Percentiles rank a stretch among this genome's conserved stretches.
phyloP scores from a whole-genome alignment of 2,113 vertebrate species.

The Verasper variegatus region DNA sequence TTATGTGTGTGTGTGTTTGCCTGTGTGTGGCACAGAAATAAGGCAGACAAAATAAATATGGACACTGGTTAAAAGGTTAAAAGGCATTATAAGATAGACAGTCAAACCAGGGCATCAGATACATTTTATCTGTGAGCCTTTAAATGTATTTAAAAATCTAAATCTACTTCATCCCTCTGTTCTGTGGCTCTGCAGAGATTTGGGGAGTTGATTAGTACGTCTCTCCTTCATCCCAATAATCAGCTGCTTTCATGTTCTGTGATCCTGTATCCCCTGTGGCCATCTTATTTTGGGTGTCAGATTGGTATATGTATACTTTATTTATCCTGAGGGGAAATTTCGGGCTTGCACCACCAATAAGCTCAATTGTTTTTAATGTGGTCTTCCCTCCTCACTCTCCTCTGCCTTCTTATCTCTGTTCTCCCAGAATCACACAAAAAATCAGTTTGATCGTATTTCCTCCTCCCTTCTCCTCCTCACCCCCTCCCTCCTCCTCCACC shows the following conservation, averaged over 20 bases:
- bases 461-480: background rate
- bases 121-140: background rate
- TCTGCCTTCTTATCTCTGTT: constrained; percentile 45
- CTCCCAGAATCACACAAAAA: constrained; percentile 32
- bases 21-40: too few species aligned
- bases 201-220: background rate
- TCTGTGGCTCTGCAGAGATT: constrained; percentile 6
- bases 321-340: background rate
- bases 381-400: background rate
- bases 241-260: constrained; percentile 13
- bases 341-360: background rate
- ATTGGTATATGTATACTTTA: background rate
- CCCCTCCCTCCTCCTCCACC: background rate
- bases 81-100: background rate
- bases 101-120: background rate
- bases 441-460: constrained; percentile 49
- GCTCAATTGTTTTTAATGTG: background rate
- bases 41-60: background rate
- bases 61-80: background rate
- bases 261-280: background rate
- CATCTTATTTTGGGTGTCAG: background rate
- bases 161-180: background rate
- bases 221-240: constrained; percentile 8
- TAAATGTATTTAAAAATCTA: background rate
- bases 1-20: constrained; percentile 1